A percentile compares a stretch with the other conserved stretches of the same genome.
phyloP scores from a whole-genome alignment of 1,140 invertebrate species.

The Brachionus manjavacas region DNA sequence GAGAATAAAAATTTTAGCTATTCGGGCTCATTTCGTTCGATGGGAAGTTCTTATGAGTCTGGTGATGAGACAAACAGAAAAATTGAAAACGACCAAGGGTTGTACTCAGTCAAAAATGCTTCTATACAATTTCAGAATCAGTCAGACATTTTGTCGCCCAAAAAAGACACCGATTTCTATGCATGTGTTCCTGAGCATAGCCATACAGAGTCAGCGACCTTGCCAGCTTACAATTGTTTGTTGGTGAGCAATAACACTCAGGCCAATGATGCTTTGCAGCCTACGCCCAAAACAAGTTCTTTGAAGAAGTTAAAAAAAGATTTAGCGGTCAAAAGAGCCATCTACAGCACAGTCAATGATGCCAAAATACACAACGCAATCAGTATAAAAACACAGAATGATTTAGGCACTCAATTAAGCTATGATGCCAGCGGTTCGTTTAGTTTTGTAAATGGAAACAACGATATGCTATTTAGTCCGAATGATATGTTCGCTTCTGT shows the following conservation, averaged over 20 bases:
- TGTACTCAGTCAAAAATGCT: constrained; percentile 19
- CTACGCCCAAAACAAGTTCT: not conserved
- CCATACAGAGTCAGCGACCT: not conserved
- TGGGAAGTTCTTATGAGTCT: not conserved
- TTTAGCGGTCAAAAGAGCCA: not conserved
- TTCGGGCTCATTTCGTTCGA: not conserved
- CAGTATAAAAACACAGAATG: not conserved
- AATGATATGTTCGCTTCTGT: constrained; percentile 15
- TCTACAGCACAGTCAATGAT: not conserved
- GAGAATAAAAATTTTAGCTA: constrained; percentile 30
- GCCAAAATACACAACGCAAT: not conserved
- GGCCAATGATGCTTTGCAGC: not conserved
- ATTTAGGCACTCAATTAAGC: not conserved
- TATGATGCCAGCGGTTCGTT: not conserved
- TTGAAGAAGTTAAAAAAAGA: constrained; percentile 22
- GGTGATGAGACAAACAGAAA: not conserved
- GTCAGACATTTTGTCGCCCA: not conserved
- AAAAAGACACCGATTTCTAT: not conserved
- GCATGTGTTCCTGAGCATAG: not conserved
- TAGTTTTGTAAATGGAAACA: constrained; percentile 14
- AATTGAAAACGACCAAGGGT: not conserved
- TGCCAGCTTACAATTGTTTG: constrained; percentile 1
- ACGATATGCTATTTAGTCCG: constrained; percentile 22
- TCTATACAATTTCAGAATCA: constrained; percentile 32
- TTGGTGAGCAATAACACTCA: not conserved